Percentiles rank a stretch among this genome's conserved stretches.
phyloP scores from a whole-genome alignment of 1,140 invertebrate genomes.

The Ceratosolen solmsi region DNA sequence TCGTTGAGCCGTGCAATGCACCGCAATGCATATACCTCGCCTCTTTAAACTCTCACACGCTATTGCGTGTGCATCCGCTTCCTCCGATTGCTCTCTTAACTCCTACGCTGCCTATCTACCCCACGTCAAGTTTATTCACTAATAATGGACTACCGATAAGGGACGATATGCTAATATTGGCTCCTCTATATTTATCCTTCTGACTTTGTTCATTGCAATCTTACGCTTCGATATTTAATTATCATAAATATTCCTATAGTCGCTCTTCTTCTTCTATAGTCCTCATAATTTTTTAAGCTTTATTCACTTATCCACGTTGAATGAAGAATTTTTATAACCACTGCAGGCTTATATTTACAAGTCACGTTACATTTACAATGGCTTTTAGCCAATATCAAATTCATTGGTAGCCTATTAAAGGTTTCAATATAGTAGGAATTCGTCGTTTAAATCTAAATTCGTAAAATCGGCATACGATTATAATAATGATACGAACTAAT shows the following conservation, averaged over 20 bases:
- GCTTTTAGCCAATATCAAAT: too few relatives aligned
- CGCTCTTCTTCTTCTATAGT: neutral
- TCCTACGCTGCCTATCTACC: conserved; percentile 2
- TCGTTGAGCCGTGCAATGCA: conserved; percentile 34
- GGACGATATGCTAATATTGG: conserved; percentile 18
- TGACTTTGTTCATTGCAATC: neutral
- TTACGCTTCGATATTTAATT: neutral
- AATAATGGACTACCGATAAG: conserved; percentile 57
- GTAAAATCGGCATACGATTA: too few relatives aligned
- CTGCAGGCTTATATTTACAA: too few relatives aligned
- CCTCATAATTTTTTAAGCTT: neutral
- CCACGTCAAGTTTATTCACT: conserved; percentile 59
- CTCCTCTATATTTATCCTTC: neutral
- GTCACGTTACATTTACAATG: too few relatives aligned
- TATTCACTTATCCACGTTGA: neutral
- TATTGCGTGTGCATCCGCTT: neutral
- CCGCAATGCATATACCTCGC: conserved; percentile 7
- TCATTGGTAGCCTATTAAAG: too few relatives aligned
- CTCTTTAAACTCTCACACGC: conserved; percentile 30
- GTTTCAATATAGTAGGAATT: too few relatives aligned
- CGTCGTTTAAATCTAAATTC: too few relatives aligned
- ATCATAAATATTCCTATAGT: neutral
- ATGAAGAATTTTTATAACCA: too few relatives aligned
- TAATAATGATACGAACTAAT: too few relatives aligned
- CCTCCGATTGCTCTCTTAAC: neutral